Evolutionary conservation across 2,113 vertebrate species (phyloP), one percentile per base, ranked within the genome.

Genomic region (Neoarius graeffei): DNA sequence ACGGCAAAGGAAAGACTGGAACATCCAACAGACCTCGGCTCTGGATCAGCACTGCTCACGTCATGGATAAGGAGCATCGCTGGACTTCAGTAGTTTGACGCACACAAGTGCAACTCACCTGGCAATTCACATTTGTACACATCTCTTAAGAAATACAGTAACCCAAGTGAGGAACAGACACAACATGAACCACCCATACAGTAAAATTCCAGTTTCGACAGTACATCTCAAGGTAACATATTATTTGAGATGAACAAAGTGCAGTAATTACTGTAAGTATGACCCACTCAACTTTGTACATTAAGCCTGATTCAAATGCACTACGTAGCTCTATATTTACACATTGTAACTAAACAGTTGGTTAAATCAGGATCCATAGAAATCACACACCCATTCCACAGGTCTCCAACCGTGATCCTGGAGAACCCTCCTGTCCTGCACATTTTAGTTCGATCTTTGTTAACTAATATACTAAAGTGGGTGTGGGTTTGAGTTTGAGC

Each of bases 141-240:
- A 64, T 8, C 69, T 74, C 19, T 42, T 23, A 48, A 77, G 20
- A 54, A 86, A 74, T 74, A 88, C 66, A 89, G 67, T 89, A 67
- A 71, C 69, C 73, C 60, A 80, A 27, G 52, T 50, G 25, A 69
- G 50, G 27, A 77, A 81, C 56, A 60, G 64, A 66, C 20, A 15
- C 64, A 50, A 81, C 83, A 69, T 15, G 14, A 20, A 74, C 57
- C 57, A 50, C n/a, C 42, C 81, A 60, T 19, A 85, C 67, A 74
- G 64, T n/a, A 80, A 83, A 77, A 60, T 80, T 90, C 89, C 89
- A 90, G 89, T 90, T 85, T 23, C 59, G 15, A 57, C 59, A 84
- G 76, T 62, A 19, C 14, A 84, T 54, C 48, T 52, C 76, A 69
- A 79, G 19, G 10, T 71, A 15, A 87, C 83, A 52, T 57, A 80